A percentile compares a stretch with the other conserved stretches of the same genome.
Conservation (phyloP, 2,797 vertebrate genomes). For the Mus minutoides region DNA sequence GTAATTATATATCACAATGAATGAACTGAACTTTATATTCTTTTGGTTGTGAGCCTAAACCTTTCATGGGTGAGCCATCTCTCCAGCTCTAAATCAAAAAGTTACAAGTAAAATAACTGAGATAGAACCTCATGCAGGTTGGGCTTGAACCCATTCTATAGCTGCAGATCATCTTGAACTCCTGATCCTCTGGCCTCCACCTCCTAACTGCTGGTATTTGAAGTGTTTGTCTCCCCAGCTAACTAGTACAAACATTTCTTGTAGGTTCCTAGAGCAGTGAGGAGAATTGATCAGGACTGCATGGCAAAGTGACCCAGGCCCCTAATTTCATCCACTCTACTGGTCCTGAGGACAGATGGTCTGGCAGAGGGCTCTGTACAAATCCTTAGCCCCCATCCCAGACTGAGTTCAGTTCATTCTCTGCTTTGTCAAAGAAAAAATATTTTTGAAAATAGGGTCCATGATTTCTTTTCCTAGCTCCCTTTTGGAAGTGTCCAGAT, state of each 20-base stretch:
- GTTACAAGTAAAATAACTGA: neutral
- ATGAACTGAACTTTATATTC: neutral
- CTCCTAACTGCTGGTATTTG: neutral
- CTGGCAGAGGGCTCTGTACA: neutral
- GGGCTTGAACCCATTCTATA: neutral
- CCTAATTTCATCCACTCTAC: neutral
- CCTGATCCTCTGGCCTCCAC: too few species aligned
- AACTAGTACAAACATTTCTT: neutral
- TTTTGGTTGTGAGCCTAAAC: neutral
- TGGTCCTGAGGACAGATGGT: neutral
- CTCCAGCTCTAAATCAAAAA: neutral
- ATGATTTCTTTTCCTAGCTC: constrained; percentile 56
- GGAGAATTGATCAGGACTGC: neutral
- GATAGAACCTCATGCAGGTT: neutral
- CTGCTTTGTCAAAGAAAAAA: constrained; percentile 32
- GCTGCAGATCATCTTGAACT: neutral
- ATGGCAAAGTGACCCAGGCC: neutral
- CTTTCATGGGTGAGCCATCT: neutral
- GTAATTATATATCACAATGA: neutral
- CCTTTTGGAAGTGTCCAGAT: constrained; percentile 66
- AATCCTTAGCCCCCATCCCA: neutral
- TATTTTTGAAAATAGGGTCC: constrained; percentile 51
- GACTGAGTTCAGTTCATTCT: constrained; percentile 33
- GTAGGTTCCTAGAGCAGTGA: neutral
- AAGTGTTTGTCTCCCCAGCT: neutral